Base-by-base conservation (phyloP, 30 jellyfish, hydroid and myxozoan species). In the Aurelia aurita region DNA sequence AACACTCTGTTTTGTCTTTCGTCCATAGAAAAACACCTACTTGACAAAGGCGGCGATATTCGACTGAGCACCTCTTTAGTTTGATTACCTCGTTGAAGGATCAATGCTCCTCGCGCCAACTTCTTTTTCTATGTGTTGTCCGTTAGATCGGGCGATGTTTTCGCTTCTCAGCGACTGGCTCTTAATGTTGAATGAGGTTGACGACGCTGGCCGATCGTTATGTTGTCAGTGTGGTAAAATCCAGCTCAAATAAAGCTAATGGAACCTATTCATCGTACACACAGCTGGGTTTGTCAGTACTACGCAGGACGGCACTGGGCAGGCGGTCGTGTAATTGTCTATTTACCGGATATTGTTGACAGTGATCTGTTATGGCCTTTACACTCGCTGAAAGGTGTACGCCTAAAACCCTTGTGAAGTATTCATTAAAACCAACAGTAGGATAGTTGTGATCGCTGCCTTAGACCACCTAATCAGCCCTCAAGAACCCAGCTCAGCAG, bases 271-370 rank as follows among this genome's bases (percentile, higher is more conserved):
- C 82, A 81, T 20, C 58, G 58, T 39, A 32, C 59, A 81, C 91
- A 81, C 91, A 81, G 91, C 91, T 81, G 91, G 88, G 72, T 55
- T 45, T 69, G 85, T 67, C 91, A 81, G 70, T 32, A 14, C 15
- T 28, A 53, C 77, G 85, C 62, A 57, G 91, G 57, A 63, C 27
- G 84, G 69, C 44, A 68, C 85, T 81, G 72, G 85, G 91, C 84
- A 81, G 91, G 91, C 83, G 91, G 80, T 53, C 64, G 29, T 32
- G 65, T 69, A 58, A 74, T 80, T 67, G 84, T 62, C 84, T 47
- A 31, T 85, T 74, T 66, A 80, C 75, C 95, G 89, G 95, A 74
- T 74, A 63, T 63, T 85, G 95, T 85, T 85, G 95, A 85, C 95
- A 74, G 25, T 73, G 95, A 85, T 85, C 89, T 62, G 77, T 63